phyloP scores from a whole-genome alignment of 2,113 vertebrate species.

The Siniperca chuatsi region DNA sequence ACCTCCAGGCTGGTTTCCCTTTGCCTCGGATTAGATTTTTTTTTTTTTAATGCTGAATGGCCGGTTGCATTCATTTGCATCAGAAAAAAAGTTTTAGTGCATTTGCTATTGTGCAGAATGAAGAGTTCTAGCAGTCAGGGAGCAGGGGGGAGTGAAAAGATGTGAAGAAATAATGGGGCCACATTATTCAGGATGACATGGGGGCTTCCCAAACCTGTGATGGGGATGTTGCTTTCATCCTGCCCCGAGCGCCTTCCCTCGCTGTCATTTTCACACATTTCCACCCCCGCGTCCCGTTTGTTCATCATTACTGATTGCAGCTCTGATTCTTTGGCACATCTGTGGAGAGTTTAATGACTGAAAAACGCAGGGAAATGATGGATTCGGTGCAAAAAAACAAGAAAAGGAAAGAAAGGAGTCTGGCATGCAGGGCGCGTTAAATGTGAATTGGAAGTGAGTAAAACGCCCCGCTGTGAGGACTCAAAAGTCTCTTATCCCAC shows the following conservation, averaged over 20 bases:
- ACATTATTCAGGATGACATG: slow-evolving; percentile 86
- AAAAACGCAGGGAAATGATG: not conserved
- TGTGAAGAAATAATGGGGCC: slow-evolving; percentile 87
- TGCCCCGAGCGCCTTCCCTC: slow-evolving; percentile 45
- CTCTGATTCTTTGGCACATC: not conserved
- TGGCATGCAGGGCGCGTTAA: slow-evolving; percentile 27
- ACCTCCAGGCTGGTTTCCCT: not conserved
- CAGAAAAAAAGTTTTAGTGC: slow-evolving; percentile 95
- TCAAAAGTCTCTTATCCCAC: slow-evolving; percentile 78
- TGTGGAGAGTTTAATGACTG: slow-evolving; percentile 26
- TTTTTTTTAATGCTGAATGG: slow-evolving; percentile 81
- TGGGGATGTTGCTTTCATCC: slow-evolving; percentile 91
- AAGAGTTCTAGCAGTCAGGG: slow-evolving; percentile 91
- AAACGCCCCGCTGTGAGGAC: slow-evolving; percentile 71
- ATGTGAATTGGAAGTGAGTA: slow-evolving; percentile 68
- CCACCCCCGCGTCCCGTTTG: not conserved
- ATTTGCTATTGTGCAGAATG: slow-evolving; percentile 92
- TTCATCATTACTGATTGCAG: not conserved
- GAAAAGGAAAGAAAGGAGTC: not conserved
- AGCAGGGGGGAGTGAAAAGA: slow-evolving; percentile 86
- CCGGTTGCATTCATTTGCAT: slow-evolving; percentile 91
- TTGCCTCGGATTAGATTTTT: slow-evolving; percentile 58
- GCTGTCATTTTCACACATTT: slow-evolving; percentile 69
- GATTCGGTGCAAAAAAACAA: not conserved
- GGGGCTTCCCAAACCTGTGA: slow-evolving; percentile 84